Evolutionary conservation across 1,140 invertebrate genomes (phyloP), one percentile per base, ranked within the genome.

Genomic region (Cyclargus thomasi): DNA sequence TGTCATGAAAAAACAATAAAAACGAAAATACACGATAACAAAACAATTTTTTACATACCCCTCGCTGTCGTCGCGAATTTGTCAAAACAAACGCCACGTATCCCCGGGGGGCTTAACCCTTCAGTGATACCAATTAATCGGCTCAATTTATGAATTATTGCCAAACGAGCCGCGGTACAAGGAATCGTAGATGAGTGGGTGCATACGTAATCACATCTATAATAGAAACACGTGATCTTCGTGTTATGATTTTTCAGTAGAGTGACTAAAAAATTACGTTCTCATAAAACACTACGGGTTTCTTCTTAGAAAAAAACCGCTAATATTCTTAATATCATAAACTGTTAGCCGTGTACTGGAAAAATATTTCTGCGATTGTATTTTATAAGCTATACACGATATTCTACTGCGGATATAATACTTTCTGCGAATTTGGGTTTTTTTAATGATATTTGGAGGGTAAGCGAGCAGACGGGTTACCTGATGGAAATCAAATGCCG

Each of bases 91-190:
- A 72, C 65, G 69, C 59, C 22, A 66, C 36, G 67, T 67, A 66
- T 22, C 69, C 67, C 66, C 36, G 65, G 62, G 72, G 68, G 64
- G 67, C 69, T 29, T 71, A 72, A 74, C 74, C 74, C 74, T 76
- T 74, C 65, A 67, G 63, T 57, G 72, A 67, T 72, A 74, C 70
- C 74, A 76, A 74, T 76, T 74, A 76, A 74, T 76, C 67, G 74
- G 68, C 65, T 72, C 74, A 76, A 76, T 76, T 76, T 76, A 74
- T 76, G 74, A 76, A 70, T 76, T 76, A 76, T 74, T 74, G 70
- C 74, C 63, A 35, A 69, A 67, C 67, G 72, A 67, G 68, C 72
- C 72, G 65, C 63, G 67, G 64, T 73, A 76, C 69, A 74, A 65
- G 70, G 74, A 70, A 76, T 76, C 69, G 67, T 67, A 67, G 63